phyloP scores from a whole-genome alignment of 2,888 invertebrate species.

The Clusia tigrina region DNA sequence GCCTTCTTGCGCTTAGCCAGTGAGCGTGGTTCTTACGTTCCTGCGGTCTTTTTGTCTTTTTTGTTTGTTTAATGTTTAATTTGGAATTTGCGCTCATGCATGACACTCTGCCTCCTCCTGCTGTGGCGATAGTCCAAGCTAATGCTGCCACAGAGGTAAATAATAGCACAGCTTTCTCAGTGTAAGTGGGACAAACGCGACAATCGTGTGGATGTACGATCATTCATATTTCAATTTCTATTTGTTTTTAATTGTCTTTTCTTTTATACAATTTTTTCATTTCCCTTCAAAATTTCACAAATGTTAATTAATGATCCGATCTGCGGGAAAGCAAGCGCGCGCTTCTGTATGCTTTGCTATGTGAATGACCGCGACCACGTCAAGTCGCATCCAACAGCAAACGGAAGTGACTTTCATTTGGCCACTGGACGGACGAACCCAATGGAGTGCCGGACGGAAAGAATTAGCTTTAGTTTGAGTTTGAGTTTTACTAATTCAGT shows the following conservation, averaged over 20 bases:
- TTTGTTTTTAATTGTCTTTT: neutral
- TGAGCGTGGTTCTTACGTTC: too few relatives aligned
- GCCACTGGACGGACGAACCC: neutral
- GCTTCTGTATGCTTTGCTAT: neutral
- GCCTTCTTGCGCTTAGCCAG: too few relatives aligned
- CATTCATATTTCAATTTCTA: too few relatives aligned
- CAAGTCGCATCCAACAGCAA: neutral
- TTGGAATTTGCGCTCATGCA: too few relatives aligned
- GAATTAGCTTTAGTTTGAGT: neutral
- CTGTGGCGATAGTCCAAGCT: neutral
- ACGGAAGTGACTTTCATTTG: slow-evolving; percentile 24
- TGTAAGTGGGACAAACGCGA: neutral
- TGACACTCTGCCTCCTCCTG: too few relatives aligned
- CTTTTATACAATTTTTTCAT: neutral
- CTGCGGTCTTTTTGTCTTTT: too few relatives aligned
- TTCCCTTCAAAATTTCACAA: neutral
- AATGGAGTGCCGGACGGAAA: neutral
- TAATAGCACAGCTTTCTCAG: neutral
- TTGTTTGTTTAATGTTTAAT: too few relatives aligned
- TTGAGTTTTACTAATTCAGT: neutral
- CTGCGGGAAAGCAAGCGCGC: slow-evolving; percentile 8
- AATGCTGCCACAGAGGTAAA: neutral
- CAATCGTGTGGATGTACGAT: neutral
- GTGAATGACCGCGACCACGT: neutral
- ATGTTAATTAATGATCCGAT: slow-evolving; percentile 8